Base-by-base conservation (phyloP, 35 echinoderm and acorn worm genomes). In the Heliocidaris erythrogramma region DNA sequence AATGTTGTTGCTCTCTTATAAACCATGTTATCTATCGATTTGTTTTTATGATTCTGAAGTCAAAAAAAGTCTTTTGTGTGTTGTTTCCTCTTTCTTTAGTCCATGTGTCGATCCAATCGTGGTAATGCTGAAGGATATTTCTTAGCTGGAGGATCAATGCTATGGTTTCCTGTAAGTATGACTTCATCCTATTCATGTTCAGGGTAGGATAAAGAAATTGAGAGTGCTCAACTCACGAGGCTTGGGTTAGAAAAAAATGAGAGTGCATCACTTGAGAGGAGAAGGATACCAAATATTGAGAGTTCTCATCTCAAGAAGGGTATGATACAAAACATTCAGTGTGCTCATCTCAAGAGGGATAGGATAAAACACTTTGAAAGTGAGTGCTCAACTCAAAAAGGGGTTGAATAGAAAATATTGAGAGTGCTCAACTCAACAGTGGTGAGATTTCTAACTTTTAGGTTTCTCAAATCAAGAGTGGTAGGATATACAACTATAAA, bases 71-170 rank as follows among this genome's bases (percentile, higher is more conserved):
- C 48, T 32, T 88, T 88, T 9, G 9, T 94, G 42, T 14, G 21
- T 4, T 17, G 27, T 92, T 31, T 16, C 59, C 49, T 97, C 61
- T 29, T 96, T 60, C 86, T 31, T 12, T 56, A 98, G 97, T 98
- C 97, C 52, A 96, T 98, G 95, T 96, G 88, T 48, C 85, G 97
- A 85, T 97, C 97, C 17, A 98, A 98, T 90, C 88, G 97, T 31
- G 96, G 97, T 90, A 98, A 94, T 94, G 96, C 97, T 7, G 95
- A 98, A 85, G 97, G 97, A 27, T 98, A 98, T 86, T 98, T 98
- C 60, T 69, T 98, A 10, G 97, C 97, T 90, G 97, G 97, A 13
- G 95, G 97, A 56, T 29, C 95, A 30, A 98, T 98, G 97, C 85
- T 96, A 30, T 98, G 97, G 97, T 92, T 98, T 48, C 97, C 97